These are phyloP conservation scores for Ibidorhyncha struthersii DNA, from an alignment of 2,113 vertebrate species.

Conservation along the genomic window DNA sequence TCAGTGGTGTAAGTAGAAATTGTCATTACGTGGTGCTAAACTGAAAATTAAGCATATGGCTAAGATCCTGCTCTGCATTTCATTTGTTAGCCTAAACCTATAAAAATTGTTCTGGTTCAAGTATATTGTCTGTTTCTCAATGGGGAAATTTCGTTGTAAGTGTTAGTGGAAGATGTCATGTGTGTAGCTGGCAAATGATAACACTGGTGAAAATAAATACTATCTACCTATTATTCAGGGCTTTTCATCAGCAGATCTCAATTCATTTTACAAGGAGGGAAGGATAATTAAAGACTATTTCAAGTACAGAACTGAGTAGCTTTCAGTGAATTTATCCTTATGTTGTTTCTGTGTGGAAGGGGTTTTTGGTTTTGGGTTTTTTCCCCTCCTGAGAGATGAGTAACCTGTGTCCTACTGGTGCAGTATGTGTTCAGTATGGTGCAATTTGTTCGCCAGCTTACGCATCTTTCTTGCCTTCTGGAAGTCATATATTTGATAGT, in stretches of 20 bases:
- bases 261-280: neutral
- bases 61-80: neutral
- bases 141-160: neutral
- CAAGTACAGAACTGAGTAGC: neutral
- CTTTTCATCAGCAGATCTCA: neutral
- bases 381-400: neutral
- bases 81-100: neutral
- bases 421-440: neutral
- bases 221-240: neutral
- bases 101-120: neutral
- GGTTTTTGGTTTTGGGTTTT: neutral
- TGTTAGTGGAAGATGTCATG: neutral
- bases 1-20: neutral
- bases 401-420: neutral
- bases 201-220: neutral
- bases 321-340: neutral
- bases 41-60: neutral
- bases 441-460: neutral
- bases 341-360: neutral
- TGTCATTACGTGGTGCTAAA: neutral
- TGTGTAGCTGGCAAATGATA: neutral
- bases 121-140: neutral
- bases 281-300: neutral
- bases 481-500: neutral
- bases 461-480: neutral